Evolutionary conservation across 1,140 invertebrate species (phyloP).

Genomic region (Ylistrum balloti): DNA sequence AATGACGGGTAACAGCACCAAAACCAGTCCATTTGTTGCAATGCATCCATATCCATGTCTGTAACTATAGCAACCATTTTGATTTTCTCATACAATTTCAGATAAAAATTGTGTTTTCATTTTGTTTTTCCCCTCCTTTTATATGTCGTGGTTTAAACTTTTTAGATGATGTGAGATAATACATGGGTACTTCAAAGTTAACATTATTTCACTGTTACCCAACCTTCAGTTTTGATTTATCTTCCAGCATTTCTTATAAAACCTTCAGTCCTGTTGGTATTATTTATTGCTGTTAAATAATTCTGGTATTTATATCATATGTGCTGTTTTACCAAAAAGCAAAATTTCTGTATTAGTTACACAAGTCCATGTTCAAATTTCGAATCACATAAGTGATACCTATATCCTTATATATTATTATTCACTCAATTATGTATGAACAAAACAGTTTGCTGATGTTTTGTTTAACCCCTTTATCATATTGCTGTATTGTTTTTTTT

Average conservation of each 20-base stretch:
- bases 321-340: neutral
- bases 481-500: neutral
- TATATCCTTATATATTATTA: neutral
- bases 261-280: neutral
- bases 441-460: conserved; percentile 7
- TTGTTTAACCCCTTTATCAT: neutral
- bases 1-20: neutral
- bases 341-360: neutral
- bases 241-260: neutral
- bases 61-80: conserved; percentile 18
- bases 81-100: conserved; percentile 11
- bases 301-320: neutral
- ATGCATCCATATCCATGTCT: conserved; percentile 10
- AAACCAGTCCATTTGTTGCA: conserved; percentile 1
- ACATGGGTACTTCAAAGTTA: no score
- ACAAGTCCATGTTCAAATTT: neutral
- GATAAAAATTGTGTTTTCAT: neutral
- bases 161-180: neutral
- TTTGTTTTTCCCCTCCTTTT: neutral
- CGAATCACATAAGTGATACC: neutral
- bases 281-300: neutral
- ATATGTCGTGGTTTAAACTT: neutral
- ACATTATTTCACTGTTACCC: no score
- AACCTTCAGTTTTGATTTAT: neutral
- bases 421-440: neutral